Evolutionary conservation across 2,888 invertebrate species (phyloP), one percentile per base, ranked within the genome.

Genomic region (Homarus gammarus): DNA sequence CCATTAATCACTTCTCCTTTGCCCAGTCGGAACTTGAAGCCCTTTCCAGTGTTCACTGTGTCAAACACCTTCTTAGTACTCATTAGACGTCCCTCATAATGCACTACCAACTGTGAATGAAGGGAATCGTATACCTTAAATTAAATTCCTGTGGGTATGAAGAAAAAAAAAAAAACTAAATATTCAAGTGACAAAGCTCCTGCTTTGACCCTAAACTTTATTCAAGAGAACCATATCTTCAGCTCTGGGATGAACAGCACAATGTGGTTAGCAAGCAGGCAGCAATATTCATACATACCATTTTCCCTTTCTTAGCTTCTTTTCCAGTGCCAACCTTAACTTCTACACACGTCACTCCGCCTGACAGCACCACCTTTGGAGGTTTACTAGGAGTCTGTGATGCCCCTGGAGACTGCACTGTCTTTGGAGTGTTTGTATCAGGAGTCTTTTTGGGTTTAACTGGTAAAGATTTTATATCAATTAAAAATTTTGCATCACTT

Each of bases 21-120:
- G 0, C 98, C 98, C 22, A 98, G 94, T 38, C 96, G 95, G 94
- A 98, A 98, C 94, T 96, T 96, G 94, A 98, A 98, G 0, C 98
- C 98, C 33, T 96, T 96, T 0, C 98, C 98, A 92, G 96, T 95
- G 78, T 95, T 95, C 92, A 96, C 95, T 2, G 93, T 93, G 94
- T 99, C 99, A 93, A 99, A 98, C 93, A 97, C 95, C 94, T 97
- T 97, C 94, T 97, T 97, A 94, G 96, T 97, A 78, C 95, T 94
- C 93, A 97, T 96, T 85, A 99, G 94, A 68, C 96, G 96, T 27
- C 98, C 99, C 92, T 96, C 96, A 93, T 99, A 99, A 94, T 97
- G 97, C 0, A 99, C 97, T 44, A 10, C 5, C 6, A 44, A 44
- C 44, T 8, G 44, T 44, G 44, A 44, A 44, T 44, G 5, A 44